Base-by-base conservation (phyloP, 2,113 vertebrate species). In the Clarias batrachus region DNA sequence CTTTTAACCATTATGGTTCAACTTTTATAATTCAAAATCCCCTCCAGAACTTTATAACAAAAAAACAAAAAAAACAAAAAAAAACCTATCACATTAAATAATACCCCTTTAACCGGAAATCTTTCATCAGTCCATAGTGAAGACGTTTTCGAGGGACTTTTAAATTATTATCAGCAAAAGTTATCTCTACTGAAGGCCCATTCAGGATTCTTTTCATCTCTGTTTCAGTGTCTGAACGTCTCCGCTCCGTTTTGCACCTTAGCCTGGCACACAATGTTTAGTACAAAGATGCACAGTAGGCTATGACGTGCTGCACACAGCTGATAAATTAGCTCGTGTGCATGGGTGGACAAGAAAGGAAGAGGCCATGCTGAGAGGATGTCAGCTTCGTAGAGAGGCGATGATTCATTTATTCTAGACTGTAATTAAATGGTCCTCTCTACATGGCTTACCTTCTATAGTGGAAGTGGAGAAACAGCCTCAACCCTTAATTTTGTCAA, bases 281-380 rank as follows among this genome's bases (percentile, higher is more conserved):
- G 78, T 16, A 57, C 79, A 82, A 87, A 77, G 77, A 48, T 21
- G 52, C 52, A 27, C 70, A 70, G 37, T 54, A 48, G 79, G 54
- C 82, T 81, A 56, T 63, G 86, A 86, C 76, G 60, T 76, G 70
- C 82, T 70, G 78, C 81, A 59, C 48, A 71, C 71, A 25, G 77
- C 85, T 84, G 70, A 76, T 82, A 60, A 70, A 87, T 62, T 56
- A 25, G 62, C 60, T 84, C 25, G 52, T 68, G 71, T 70, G 79
- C 54, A 56, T 89, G 88, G 88, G 88, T 87, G 83, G 86, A 89
- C 88, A 89, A 70, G 71, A 57, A 89, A 89, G 79, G 66, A 71
- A 66, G 78, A 77, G 73, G 59, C 23, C 88, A 82, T 82, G 83
- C 88, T 9, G 82, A 23, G 82, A 65, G 14, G 23, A 83, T 85